Conservation (phyloP, 2,797 vertebrate genomes). For the Dendrocincla tyrannina region DNA sequence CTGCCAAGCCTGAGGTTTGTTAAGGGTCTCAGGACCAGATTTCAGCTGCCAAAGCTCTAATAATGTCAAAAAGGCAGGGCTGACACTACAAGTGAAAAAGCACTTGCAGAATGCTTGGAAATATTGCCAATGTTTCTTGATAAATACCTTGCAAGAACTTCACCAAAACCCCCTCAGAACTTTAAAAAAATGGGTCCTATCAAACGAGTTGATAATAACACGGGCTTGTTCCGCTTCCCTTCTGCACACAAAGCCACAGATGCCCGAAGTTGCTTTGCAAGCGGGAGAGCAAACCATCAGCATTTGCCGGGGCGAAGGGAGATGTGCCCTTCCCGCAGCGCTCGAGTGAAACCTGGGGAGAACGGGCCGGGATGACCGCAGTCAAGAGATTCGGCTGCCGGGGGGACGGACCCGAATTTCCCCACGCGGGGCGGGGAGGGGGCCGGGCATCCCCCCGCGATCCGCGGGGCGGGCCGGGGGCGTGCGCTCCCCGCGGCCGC, state of each 20-base stretch:
- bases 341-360: rapidly evolving
- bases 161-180: neutral
- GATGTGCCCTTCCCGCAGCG: rapidly evolving
- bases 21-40: neutral
- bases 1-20: neutral
- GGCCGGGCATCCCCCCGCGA: neutral
- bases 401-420: neutral
- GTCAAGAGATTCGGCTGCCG: neutral
- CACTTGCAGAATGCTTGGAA: neutral
- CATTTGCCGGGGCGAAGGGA: neutral
- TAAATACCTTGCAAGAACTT: neutral
- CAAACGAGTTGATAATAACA: neutral
- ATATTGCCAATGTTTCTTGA: neutral
- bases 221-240: neutral
- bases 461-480: neutral
- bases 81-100: neutral
- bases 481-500: neutral
- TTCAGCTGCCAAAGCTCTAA: neutral
- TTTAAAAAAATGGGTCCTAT: neutral
- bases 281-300: neutral
- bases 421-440: neutral
- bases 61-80: neutral
- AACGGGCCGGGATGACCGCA: rapidly evolving
- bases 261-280: neutral
- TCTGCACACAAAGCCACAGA: neutral